Base-by-base conservation (phyloP, 2,888 invertebrate species). In the Helobdella robusta region DNA sequence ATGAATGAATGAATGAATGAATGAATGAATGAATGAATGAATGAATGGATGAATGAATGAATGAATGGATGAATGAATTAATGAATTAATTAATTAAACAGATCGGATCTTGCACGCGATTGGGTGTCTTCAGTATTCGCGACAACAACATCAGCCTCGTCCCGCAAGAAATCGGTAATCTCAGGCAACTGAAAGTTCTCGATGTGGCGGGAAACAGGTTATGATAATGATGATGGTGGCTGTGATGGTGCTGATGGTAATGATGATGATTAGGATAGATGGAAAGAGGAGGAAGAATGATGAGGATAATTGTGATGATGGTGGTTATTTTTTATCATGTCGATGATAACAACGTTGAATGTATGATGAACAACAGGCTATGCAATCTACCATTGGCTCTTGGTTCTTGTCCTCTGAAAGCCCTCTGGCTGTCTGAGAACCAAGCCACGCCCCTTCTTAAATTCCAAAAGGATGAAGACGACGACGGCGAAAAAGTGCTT, bases 131-230 rank as follows among this genome's bases (percentile, higher is more conserved):
- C 69, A 95, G 94, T 75, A 83, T 98, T 79, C 85, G 98, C 73
- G 94, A 97, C 82, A 98, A 98, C 82, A 87, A 89, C 80, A 84
- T 98, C 72, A 88, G 89, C 73, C 86, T 86, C 78, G 83, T 98
- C 78, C 93, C 94, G 32, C 84, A 86, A 70, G 89, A 93, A 81
- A 84, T 97, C 76, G 97, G 97, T 70, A 89, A 90, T 78, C 91
- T 97, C 79, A 86, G 85, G 74, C 86, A 89, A 73, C 84, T 99
- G 71, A 93, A 93, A 78, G 98, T 99, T 34, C 83, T 98, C 73
- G 97, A 98, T 82, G 91, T 97, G 48, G 92, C 93, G 69, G 94
- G 94, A 69, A 97, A 97, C 83, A 85, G 86, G 87, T 87, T 15
- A 15, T 48, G 48, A 6, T 18, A 48, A 4, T 18, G 1, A 23